Percentiles rank a stretch among this genome's conserved stretches.
Evolutionary conservation across 1,140 invertebrate genomes (phyloP).

Genomic region (Heliconius melpomene): DNA sequence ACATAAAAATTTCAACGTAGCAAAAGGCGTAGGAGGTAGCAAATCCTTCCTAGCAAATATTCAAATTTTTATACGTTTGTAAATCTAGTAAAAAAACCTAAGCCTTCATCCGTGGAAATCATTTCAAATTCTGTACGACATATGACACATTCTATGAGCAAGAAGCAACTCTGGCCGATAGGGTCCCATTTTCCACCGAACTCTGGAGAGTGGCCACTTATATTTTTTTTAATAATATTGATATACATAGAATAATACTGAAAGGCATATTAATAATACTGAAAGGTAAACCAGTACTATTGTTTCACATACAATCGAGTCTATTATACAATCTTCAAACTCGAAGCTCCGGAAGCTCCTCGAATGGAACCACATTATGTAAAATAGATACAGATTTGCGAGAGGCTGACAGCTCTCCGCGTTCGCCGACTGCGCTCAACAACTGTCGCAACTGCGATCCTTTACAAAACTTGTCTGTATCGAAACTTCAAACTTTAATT

Average conservation of each 20-base stretch:
- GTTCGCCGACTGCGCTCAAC: slow-evolving; percentile 20
- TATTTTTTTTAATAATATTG: neutral
- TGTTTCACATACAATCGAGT: slow-evolving; percentile 18
- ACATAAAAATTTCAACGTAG: no score
- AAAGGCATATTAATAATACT: neutral
- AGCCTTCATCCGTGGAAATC: no score
- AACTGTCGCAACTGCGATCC: slow-evolving; percentile 34
- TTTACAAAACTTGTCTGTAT: slow-evolving; percentile 37
- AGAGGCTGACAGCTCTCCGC: slow-evolving; percentile 12
- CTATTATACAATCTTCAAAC: slow-evolving; percentile 25
- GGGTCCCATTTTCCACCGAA: no score
- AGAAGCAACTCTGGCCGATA: no score
- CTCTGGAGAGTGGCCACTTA: no score
- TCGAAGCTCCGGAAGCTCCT: slow-evolving; percentile 16
- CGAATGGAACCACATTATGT: slow-evolving; percentile 29
- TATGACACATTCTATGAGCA: no score
- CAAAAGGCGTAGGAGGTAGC: no score
- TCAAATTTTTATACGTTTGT: no score
- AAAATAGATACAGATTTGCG: slow-evolving; percentile 37
- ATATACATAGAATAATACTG: neutral
- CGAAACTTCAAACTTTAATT: slow-evolving; percentile 37
- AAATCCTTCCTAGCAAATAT: no score
- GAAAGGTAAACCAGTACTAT: neutral
- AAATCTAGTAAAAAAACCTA: no score
- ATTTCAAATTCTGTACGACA: no score